phyloP scores from a whole-genome alignment of 2,113 vertebrate species.

The Girardinichthys multiradiatus region DNA sequence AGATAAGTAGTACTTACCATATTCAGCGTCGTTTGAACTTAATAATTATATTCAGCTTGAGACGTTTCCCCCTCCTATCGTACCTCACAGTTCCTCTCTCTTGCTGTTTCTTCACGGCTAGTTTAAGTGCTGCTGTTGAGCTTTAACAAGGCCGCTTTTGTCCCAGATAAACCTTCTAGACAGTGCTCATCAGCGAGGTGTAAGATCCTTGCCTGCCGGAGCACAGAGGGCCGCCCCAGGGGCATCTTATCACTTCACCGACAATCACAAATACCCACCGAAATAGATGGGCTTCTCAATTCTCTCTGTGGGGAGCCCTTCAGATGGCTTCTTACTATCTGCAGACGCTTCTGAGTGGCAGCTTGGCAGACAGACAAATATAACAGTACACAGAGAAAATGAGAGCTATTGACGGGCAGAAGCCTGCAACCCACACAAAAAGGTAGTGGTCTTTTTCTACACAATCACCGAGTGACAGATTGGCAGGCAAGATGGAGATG shows the following conservation, averaged over 20 bases:
- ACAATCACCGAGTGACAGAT: slow-evolving; percentile 61
- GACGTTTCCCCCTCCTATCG: slow-evolving; percentile 41
- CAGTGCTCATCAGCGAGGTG: slow-evolving; percentile 63
- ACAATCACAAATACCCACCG: slow-evolving; percentile 72
- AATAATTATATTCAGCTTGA: slow-evolving; percentile 69
- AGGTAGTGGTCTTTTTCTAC: slow-evolving; percentile 47
- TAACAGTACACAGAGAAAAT: slow-evolving; percentile 62
- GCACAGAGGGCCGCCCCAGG: slow-evolving; percentile 61
- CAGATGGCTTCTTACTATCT: slow-evolving; percentile 56
- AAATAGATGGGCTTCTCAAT: slow-evolving; percentile 62
- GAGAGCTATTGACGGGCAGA: slow-evolving; percentile 67
- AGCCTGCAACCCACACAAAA: slow-evolving; percentile 62
- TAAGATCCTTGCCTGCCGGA: slow-evolving; percentile 65
- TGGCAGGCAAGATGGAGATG: slow-evolving; percentile 56
- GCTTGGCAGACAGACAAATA: slow-evolving; percentile 66
- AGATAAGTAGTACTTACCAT: slow-evolving; percentile 75
- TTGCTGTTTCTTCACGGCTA: slow-evolving; percentile 56
- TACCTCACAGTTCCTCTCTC: slow-evolving; percentile 42
- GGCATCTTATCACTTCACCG: slow-evolving; percentile 70
- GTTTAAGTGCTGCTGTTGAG: slow-evolving; percentile 67
- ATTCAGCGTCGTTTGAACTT: slow-evolving; percentile 63
- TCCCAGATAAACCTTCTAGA: slow-evolving; percentile 67
- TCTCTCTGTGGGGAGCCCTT: slow-evolving; percentile 66
- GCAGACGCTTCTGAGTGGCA: slow-evolving; percentile 64
- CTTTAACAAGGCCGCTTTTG: slow-evolving; percentile 72